phyloP scores from a whole-genome alignment of 1,140 invertebrate species.

The Pomacea maculata region DNA sequence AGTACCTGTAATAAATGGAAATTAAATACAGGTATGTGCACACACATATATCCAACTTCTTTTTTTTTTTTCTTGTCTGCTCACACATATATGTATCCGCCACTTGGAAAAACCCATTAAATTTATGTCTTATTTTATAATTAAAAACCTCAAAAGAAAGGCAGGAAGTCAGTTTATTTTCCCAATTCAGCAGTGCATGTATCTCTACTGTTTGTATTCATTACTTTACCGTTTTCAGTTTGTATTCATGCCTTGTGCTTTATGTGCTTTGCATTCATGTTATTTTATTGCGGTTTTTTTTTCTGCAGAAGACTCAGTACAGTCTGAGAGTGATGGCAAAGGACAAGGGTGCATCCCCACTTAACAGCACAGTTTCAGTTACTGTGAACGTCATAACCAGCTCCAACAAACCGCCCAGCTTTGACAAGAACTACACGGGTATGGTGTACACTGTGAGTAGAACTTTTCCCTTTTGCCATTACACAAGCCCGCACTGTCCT shows the following conservation, averaged over 20 bases:
- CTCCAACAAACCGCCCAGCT: constrained; percentile 45
- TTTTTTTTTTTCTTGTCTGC: too few relatives aligned
- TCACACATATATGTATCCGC: too few relatives aligned
- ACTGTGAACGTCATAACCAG: constrained; percentile 41
- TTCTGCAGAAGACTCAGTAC: constrained; percentile 27
- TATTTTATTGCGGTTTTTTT: neutral
- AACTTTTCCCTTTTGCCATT: too few relatives aligned
- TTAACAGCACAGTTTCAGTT: constrained; percentile 39
- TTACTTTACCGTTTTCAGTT: neutral
- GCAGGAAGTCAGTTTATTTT: too few relatives aligned
- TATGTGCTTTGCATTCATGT: neutral
- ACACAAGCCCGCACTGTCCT: too few relatives aligned
- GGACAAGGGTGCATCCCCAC: constrained; percentile 40
- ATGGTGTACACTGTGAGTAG: constrained; percentile 19
- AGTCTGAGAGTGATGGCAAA: constrained; percentile 43
- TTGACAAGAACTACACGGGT: constrained; percentile 39
- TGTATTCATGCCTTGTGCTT: neutral
- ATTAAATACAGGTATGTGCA: too few relatives aligned
- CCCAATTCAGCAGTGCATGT: neutral
- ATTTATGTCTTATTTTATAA: too few relatives aligned
- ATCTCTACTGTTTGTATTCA: neutral
- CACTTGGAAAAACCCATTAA: too few relatives aligned
- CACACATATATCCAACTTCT: too few relatives aligned
- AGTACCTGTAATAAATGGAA: too few relatives aligned
- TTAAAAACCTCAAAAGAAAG: too few relatives aligned